phyloP scores from a whole-genome alignment of 2,113 vertebrate species.

The Corvus cornix region DNA sequence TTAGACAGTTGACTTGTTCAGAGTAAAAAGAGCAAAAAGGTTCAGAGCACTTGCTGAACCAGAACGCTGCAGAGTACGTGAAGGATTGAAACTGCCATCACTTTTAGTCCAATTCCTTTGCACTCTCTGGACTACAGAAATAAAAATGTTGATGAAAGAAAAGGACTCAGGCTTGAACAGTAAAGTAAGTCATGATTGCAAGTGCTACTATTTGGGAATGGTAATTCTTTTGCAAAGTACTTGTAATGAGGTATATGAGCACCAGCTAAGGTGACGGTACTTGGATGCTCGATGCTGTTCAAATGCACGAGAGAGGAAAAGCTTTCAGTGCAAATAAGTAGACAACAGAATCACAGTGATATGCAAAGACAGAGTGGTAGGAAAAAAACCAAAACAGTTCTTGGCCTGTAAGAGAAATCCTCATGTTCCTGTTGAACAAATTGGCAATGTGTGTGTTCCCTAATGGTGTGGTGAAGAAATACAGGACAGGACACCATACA shows the following conservation, averaged over 20 bases:
- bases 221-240: background rate
- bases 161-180: background rate
- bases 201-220: background rate
- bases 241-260: background rate
- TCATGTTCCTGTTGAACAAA: background rate
- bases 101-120: background rate
- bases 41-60: constrained; percentile 1
- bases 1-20: background rate
- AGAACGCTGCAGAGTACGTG: background rate
- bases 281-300: background rate
- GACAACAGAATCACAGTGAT: background rate
- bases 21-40: background rate
- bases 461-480: background rate
- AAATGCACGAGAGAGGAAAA: background rate
- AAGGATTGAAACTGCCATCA: background rate
- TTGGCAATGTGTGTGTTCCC: too few relatives aligned
- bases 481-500: background rate
- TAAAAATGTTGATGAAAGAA: background rate
- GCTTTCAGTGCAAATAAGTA: background rate
- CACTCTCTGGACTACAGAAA: background rate
- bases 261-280: background rate
- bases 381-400: background rate
- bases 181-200: background rate
- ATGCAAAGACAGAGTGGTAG: background rate
- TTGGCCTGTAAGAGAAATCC: background rate